Conservation (phyloP, 2,797 vertebrate species). For the Oreortyx pictus region DNA sequence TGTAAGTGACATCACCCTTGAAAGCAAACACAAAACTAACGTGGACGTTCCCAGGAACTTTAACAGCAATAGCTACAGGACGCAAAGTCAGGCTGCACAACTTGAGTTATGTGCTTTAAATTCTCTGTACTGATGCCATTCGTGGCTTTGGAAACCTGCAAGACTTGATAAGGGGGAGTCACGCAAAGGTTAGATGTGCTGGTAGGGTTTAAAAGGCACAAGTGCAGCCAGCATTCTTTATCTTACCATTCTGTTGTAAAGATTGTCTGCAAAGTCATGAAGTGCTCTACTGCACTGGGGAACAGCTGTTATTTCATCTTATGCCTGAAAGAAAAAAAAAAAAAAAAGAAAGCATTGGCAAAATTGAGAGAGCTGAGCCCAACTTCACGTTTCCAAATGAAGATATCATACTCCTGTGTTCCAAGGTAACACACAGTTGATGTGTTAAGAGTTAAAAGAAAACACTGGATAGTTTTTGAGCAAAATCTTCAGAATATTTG, state of each 20-base stretch:
- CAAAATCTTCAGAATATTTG: background rate
- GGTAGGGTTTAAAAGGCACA: background rate
- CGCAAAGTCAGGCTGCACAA: background rate
- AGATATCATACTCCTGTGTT: background rate
- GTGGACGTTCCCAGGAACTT: background rate
- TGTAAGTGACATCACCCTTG: background rate
- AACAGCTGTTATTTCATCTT: background rate
- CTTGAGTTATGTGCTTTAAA: background rate
- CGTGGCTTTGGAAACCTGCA: background rate
- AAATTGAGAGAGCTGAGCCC: background rate
- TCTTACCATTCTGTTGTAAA: background rate
- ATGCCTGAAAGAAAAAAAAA: background rate
- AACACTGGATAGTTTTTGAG: background rate
- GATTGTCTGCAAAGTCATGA: rapidly evolving
- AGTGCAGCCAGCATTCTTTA: background rate
- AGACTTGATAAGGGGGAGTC: background rate
- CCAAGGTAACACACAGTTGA: background rate
- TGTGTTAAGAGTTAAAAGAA: background rate
- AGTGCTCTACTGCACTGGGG: background rate
- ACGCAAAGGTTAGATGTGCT: background rate
- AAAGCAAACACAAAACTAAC: background rate
- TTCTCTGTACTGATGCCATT: background rate
- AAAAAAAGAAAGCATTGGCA: background rate
- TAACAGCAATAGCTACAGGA: background rate
- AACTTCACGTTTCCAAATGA: background rate